Conservation (phyloP, 2,113 vertebrate genomes). For the Nycticorax nycticorax region DNA sequence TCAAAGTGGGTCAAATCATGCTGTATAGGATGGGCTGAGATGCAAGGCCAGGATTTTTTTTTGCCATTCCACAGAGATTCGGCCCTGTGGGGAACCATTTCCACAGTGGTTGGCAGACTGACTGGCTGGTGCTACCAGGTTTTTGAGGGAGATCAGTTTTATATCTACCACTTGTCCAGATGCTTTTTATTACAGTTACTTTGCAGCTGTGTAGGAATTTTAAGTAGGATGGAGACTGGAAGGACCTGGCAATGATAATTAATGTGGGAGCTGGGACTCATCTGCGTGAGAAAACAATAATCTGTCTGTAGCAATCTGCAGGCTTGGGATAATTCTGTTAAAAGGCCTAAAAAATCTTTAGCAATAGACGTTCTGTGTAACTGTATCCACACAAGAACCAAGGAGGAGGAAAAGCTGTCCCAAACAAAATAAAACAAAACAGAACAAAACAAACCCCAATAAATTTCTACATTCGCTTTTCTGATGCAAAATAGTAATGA, state of each 20-base stretch:
- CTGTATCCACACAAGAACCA: not conserved
- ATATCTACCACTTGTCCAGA: not conserved
- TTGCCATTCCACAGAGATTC: not conserved
- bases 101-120: fast-evolving
- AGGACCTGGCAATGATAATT: slow-evolving; percentile 16
- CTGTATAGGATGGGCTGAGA: fast-evolving
- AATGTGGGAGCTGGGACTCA: slow-evolving; percentile 8
- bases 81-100: not conserved
- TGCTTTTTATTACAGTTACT: not conserved
- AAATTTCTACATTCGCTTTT: not conserved
- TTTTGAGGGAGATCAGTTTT: not conserved
- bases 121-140: not conserved
- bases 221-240: not conserved
- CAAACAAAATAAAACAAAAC: not conserved
- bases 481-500: not conserved
- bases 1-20: not conserved
- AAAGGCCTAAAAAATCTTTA: not conserved
- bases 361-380: not conserved
- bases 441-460: not conserved
- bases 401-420: not conserved
- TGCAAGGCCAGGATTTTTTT: not conserved
- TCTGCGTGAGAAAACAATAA: slow-evolving; percentile 11
- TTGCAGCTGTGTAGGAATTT: slow-evolving; percentile 1
- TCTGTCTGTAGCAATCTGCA: not conserved
- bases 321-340: not conserved